These are phyloP conservation scores for Synaphobranchus kaupii DNA, from an alignment of 2,797 vertebrate genomes.

Conservation along the genomic window DNA sequence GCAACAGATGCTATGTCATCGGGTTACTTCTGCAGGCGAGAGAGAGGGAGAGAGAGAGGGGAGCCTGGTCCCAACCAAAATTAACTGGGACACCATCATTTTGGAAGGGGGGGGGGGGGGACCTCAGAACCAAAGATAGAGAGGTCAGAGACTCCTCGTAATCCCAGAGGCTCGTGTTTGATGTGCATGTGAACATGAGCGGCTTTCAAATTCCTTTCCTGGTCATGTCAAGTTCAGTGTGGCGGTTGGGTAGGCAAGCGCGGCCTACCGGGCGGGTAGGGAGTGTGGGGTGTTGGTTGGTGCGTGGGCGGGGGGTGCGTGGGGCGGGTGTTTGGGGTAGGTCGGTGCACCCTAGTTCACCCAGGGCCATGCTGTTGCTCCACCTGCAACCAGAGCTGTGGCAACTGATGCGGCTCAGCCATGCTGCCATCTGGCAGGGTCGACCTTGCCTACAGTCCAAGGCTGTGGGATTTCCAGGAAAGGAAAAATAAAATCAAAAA, in stretches of 20 bases:
- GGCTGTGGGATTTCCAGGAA: not conserved
- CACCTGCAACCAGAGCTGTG: not conserved
- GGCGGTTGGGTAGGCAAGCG: slow-evolving; percentile 35
- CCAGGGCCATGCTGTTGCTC: not conserved
- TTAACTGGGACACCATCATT: slow-evolving; percentile 70
- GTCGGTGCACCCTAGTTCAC: not conserved
- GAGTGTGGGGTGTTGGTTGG: slow-evolving; percentile 4
- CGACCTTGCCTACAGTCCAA: not conserved
- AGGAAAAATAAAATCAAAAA: not conserved
- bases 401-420: not conserved
- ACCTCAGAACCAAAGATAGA: slow-evolving; percentile 63
- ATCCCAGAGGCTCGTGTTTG: slow-evolving; percentile 69
- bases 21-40: slow-evolving; percentile 78
- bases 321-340: too few relatives aligned
- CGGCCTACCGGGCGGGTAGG: not conserved
- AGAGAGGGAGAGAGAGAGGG: slow-evolving; percentile 68
- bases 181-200: slow-evolving; percentile 71
- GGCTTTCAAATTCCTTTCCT: slow-evolving; percentile 59
- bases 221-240: slow-evolving; percentile 58
- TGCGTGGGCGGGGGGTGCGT: not conserved
- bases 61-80: slow-evolving; percentile 48
- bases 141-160: slow-evolving; percentile 63
- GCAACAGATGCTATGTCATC: slow-evolving; percentile 84
- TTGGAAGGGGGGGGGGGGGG: slow-evolving; percentile 62
- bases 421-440: not conserved